Evolutionary conservation across 2,888 invertebrate species (phyloP), one percentile per base, ranked within the genome.

Genomic region (Anarsia innoxiella): DNA sequence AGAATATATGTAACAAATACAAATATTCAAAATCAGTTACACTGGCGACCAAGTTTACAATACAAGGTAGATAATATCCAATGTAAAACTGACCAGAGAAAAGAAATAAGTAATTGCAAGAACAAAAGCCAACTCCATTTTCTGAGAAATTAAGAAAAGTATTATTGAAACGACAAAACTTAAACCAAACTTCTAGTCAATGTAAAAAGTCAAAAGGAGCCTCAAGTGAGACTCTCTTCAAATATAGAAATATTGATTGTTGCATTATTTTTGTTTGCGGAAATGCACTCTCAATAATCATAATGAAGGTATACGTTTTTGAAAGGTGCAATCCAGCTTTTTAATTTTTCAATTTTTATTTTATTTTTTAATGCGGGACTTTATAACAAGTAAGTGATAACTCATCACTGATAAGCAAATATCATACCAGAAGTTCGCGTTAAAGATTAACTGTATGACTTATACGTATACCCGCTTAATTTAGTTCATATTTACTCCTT

Each of bases 211-310:
- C 62, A 66, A 66, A 66, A 66, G 61, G 65, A 59, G 52, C 59
- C 51, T 53, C 60, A 66, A 12, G 6, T 6, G 8, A 16, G 35
- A 27, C 27, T 66, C 68, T 66, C 64, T 66, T 65, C 59, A 62
- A 69, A 67, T 66, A 67, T 77, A 79, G 71, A 79, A 79, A 78
- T 73, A 68, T 77, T 73, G 67, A 77, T 66, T 78, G 83, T 83
- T 83, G 65, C 83, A 53, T 64, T 80, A 65, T 84, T 83, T 82
- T 84, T 84, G 76, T 80, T 74, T 78, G 83, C 53, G 66, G 76
- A 75, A 62, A 60, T 73, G 68, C 72, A 77, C 73, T 62, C 67
- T 63, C 63, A 59, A 64, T 56, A 64, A 60, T 64, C 42, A 44
- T 62, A 64, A 33, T 14, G 65, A 66, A 61, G 56, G 63, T 62